These are phyloP conservation scores for Leptura quadrifasciata DNA, from an alignment of 2,888 invertebrate species.

Conservation along the genomic window DNA sequence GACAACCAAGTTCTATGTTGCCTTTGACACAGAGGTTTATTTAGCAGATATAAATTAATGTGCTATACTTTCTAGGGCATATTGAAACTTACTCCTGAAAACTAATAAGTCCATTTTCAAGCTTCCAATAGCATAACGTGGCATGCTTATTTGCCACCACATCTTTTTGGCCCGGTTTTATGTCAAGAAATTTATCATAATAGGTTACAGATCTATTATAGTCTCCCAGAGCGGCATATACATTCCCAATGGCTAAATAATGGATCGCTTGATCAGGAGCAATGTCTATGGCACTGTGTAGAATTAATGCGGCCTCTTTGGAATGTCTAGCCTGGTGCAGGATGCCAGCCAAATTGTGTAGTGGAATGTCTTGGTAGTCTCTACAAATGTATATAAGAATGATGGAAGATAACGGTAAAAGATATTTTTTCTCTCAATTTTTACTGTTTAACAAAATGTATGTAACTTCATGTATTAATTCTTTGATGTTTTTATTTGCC, in stretches of 20 bases:
- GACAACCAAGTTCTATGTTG: no score
- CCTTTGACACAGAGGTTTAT: no score
- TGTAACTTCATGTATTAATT: neutral
- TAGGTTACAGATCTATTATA: conserved; percentile 83
- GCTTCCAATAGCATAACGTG: conserved; percentile 81
- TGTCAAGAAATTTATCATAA: conserved; percentile 80
- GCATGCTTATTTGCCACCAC: conserved; percentile 80
- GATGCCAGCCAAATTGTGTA: conserved; percentile 84
- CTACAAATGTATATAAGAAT: conserved; percentile 71
- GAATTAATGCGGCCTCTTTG: conserved; percentile 83
- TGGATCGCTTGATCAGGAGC: conserved; percentile 78
- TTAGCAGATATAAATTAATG: no score
- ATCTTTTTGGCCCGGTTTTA: conserved; percentile 79
- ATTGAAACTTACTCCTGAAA: conserved; percentile 79
- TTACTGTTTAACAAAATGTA: conserved; percentile 15
- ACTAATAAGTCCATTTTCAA: conserved; percentile 75
- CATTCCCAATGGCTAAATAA: conserved; percentile 84
- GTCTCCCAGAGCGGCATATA: conserved; percentile 82
- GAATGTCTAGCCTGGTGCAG: conserved; percentile 81
- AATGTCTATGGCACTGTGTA: conserved; percentile 84
- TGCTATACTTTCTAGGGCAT: neutral
- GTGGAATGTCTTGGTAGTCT: conserved; percentile 82
- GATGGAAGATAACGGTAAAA: no score
- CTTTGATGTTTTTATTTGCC: no score
- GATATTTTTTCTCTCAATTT: neutral